Percentiles rank a stretch among this genome's conserved stretches.
phyloP scores from a whole-genome alignment of 2,888 invertebrate genomes.

The Microctonus aethiopoides region DNA sequence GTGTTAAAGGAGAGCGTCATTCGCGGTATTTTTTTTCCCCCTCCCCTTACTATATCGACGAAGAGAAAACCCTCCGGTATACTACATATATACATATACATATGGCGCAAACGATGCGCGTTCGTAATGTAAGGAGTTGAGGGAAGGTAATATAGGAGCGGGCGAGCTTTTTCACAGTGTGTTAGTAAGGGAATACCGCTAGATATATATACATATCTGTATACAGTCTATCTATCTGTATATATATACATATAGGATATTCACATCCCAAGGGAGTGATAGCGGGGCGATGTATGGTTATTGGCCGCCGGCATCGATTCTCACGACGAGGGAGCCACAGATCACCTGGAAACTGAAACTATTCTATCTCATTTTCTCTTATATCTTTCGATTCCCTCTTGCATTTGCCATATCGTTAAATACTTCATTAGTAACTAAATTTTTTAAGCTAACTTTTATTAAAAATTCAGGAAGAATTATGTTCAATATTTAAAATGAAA shows the following conservation, averaged over 20 bases:
- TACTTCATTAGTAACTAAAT: slow-evolving; percentile 60
- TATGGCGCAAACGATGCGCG: slow-evolving; percentile 30
- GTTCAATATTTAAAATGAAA: too few relatives aligned
- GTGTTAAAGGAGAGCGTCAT: slow-evolving; percentile 21
- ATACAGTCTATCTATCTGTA: too few relatives aligned
- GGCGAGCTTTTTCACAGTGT: slow-evolving; percentile 40
- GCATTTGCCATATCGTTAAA: slow-evolving; percentile 48
- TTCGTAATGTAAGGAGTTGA: slow-evolving; percentile 45
- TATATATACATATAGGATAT: slow-evolving; percentile 22
- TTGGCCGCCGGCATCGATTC: slow-evolving; percentile 67
- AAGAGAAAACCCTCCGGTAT: neutral
- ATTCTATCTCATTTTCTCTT: slow-evolving; percentile 40
- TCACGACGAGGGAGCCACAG: slow-evolving; percentile 66
- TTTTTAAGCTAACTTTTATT: slow-evolving; percentile 20
- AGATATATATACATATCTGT: too few relatives aligned
- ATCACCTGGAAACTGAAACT: slow-evolving; percentile 66
- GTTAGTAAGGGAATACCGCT: slow-evolving; percentile 15
- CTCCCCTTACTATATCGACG: slow-evolving; percentile 1
- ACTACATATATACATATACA: too few relatives aligned
- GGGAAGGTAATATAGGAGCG: slow-evolving; percentile 28
- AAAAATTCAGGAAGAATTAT: too few relatives aligned
- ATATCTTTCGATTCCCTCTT: slow-evolving; percentile 31
- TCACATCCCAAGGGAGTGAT: slow-evolving; percentile 62
- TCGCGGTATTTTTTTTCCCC: slow-evolving; percentile 33
- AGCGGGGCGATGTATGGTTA: slow-evolving; percentile 65